Conservation (phyloP, 2,797 vertebrate genomes). For the Antennarius maculatus region DNA sequence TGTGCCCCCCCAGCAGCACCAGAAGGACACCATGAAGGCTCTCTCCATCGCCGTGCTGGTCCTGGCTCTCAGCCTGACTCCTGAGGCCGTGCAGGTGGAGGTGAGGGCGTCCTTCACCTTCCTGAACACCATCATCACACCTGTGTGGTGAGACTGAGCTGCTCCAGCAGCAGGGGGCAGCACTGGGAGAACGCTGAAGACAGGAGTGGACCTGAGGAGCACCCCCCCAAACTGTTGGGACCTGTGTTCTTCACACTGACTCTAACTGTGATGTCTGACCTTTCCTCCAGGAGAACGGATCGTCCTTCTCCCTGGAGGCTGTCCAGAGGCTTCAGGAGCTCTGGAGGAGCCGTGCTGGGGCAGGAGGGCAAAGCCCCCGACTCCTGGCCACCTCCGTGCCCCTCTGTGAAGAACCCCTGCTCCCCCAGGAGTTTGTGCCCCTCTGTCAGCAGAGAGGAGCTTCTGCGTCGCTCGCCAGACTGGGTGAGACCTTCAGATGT, state of each 20-base stretch:
- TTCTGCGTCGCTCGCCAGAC: conserved; percentile 68
- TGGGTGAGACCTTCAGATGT: conserved; percentile 66
- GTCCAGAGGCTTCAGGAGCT: conserved; percentile 79
- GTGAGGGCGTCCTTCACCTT: conserved; percentile 61
- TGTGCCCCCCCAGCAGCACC: conserved; percentile 29
- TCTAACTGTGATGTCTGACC: conserved; percentile 3
- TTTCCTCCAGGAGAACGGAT: conserved; percentile 75
- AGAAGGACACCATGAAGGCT: conserved; percentile 72
- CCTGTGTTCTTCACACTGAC: background rate
- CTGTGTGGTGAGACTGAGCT: no score
- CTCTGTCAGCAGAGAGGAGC: conserved; percentile 75
- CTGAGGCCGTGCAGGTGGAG: conserved; percentile 78
- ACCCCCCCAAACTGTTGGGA: no score
- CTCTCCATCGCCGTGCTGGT: conserved; percentile 63
- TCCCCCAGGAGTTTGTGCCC: conserved; percentile 79
- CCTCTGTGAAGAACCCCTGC: conserved; percentile 75
- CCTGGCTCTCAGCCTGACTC: conserved; percentile 63
- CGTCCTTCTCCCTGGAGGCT: conserved; percentile 78
- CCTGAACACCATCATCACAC: background rate
- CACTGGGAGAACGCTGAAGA: no score
- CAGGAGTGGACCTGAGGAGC: no score
- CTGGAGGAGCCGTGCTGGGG: conserved; percentile 16
- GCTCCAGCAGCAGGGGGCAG: no score
- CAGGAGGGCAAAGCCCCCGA: conserved; percentile 59
- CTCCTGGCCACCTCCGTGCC: conserved; percentile 52